Evolutionary conservation across 2,113 vertebrate genomes (phyloP).

Genomic region (Vulpes ferrilata): DNA sequence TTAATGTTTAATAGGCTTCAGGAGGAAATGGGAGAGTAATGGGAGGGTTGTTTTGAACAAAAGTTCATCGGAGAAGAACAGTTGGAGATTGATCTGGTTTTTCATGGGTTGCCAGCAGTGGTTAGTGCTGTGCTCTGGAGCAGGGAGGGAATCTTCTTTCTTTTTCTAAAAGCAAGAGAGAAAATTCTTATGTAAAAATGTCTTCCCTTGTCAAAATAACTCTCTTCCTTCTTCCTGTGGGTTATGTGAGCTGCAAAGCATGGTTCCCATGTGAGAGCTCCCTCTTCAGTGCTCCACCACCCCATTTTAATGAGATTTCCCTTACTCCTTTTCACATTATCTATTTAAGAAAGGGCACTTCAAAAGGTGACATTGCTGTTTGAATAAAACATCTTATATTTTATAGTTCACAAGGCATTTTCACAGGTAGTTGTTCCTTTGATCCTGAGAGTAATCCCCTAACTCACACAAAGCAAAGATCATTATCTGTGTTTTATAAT

Average conservation of each 20-base stretch:
- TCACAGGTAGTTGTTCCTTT: background rate
- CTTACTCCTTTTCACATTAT: background rate
- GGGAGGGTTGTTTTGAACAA: background rate
- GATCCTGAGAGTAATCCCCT: background rate
- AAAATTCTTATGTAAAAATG: background rate
- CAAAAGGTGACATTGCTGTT: background rate
- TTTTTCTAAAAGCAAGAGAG: background rate
- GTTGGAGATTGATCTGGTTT: background rate
- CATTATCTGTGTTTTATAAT: background rate
- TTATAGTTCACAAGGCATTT: background rate
- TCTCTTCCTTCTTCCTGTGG: background rate
- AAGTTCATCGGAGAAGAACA: background rate
- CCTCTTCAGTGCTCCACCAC: too few relatives aligned
- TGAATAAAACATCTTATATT: background rate
- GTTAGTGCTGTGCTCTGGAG: background rate
- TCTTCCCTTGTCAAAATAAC: background rate
- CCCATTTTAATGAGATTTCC: background rate
- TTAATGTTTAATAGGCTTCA: background rate
- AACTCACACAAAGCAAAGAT: conserved; percentile 6
- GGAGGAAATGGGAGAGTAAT: background rate
- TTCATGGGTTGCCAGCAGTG: background rate
- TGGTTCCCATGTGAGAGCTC: background rate
- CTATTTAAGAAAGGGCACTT: background rate
- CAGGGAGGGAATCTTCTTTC: background rate
- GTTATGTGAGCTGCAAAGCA: background rate